Evolutionary conservation across 2,888 invertebrate species (phyloP), one percentile per base, ranked within the genome.

Genomic region (Steinernema hermaphroditum): DNA sequence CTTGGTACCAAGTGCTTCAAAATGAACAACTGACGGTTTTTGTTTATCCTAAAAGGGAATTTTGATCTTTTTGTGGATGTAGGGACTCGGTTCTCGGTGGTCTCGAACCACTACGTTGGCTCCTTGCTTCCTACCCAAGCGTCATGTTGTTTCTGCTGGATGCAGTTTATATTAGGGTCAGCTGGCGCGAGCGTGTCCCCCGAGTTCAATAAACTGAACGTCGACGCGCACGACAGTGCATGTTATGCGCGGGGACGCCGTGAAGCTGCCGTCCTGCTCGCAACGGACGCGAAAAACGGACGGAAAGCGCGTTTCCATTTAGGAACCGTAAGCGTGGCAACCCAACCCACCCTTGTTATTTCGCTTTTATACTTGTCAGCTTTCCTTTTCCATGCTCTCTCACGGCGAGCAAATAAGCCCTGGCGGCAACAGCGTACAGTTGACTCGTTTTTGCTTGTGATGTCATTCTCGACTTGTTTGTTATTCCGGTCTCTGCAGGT

Each of bases 131-230:
- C 46, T 4, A 9, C 46, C 4, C 32, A 29, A 62, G 62, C 9
- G 62, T 27, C 27, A 62, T 62, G 62, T 62, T 62, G 27, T 62
- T 62, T 34, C 62, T 29, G 34, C 32, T 62, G 62, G 34, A 62
- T 62, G 62, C 62, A 29, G 62, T 62, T 32, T 62, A 62, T 62
- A 62, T 62, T 62, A 62, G 62, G 62, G 62, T 62, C 62, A 62
- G 62, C 62, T 62, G 62, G 62, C 62, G 62, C 62, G 62, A 46
- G 62, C 62, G 62, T 62, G 62, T 62, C 62, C 62, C 62, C 62
- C 62, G 62, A 62, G 62, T 62, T 62, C 62, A 62, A 62, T 62
- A 62, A 62, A 62, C 62, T 62, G 62, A 62, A 34, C 62, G 62
- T 62, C 37, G 37, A 27, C 62, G 62, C 29, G 62, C 62, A 16